These are phyloP conservation scores for Herminia tarsipennalis DNA, from an alignment of 2,888 invertebrate genomes.

Conservation along the genomic window DNA sequence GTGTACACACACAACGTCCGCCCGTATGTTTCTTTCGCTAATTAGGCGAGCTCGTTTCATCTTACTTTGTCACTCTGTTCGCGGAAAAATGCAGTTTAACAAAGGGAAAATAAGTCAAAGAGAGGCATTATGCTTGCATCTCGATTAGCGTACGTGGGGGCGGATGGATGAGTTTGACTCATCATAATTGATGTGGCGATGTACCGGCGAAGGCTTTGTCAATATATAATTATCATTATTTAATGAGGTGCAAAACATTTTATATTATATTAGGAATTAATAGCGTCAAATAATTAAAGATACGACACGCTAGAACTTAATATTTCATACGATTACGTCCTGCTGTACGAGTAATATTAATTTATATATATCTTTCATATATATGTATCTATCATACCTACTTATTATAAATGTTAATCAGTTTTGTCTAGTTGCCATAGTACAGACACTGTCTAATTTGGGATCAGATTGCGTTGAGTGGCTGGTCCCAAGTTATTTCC, in stretches of 20 bases:
- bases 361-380: too few species aligned
- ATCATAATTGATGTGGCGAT: conserved; percentile 41
- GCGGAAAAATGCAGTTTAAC: conserved; percentile 70
- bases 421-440: too few species aligned
- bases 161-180: conserved; percentile 21
- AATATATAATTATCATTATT: neutral
- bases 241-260: neutral
- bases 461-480: too few species aligned
- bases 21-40: conserved; percentile 58
- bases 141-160: conserved; percentile 33
- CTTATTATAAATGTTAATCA: too few species aligned
- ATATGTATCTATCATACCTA: too few species aligned
- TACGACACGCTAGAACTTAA: too few species aligned
- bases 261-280: too few species aligned
- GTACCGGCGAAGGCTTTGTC: conserved; percentile 6
- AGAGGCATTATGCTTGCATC: conserved; percentile 47
- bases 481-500: too few species aligned
- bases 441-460: too few species aligned
- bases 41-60: conserved; percentile 71
- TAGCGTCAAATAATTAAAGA: too few species aligned
- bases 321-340: too few species aligned
- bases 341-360: too few species aligned
- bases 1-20: conserved; percentile 14
- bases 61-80: conserved; percentile 75
- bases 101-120: conserved; percentile 70